Evolutionary conservation across 2,888 invertebrate species (phyloP).

Genomic region (Theretra japonica): DNA sequence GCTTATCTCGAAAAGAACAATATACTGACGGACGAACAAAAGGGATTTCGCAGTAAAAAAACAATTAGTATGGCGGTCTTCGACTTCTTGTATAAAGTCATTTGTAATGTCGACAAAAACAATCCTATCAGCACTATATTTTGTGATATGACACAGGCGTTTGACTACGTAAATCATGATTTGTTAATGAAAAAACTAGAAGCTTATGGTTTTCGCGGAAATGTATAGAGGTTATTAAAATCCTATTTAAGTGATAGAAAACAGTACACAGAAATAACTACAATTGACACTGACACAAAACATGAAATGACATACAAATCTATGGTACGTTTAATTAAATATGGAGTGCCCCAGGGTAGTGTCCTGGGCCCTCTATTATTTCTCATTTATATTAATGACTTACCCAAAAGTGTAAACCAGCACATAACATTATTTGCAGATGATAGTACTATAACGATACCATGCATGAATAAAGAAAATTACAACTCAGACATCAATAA

Average conservation of each 20-base stretch:
- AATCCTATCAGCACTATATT: conserved; percentile 11
- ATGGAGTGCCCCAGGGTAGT: background rate
- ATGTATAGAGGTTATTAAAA: background rate
- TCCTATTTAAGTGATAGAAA: background rate
- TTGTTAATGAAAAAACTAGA: background rate
- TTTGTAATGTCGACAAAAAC: background rate
- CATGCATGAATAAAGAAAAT: conserved; percentile 19
- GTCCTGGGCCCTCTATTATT: background rate
- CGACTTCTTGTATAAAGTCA: background rate
- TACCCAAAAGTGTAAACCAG: background rate
- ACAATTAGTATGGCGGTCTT: background rate
- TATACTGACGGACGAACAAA: too few species aligned
- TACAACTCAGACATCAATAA: too few species aligned
- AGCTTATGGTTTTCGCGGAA: background rate
- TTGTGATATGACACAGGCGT: background rate
- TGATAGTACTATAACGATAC: conserved; percentile 5
- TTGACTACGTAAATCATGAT: background rate
- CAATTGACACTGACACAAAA: background rate
- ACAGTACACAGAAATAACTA: background rate
- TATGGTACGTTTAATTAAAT: background rate
- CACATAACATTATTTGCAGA: conserved; percentile 9
- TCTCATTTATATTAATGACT: background rate
- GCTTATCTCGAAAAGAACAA: too few species aligned
- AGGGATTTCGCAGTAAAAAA: too few species aligned
- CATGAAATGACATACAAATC: background rate